A percentile compares a stretch with the other conserved stretches of the same genome.
Evolutionary conservation across 2,113 vertebrate species (phyloP).

Genomic region (Hystrix brachyura): DNA sequence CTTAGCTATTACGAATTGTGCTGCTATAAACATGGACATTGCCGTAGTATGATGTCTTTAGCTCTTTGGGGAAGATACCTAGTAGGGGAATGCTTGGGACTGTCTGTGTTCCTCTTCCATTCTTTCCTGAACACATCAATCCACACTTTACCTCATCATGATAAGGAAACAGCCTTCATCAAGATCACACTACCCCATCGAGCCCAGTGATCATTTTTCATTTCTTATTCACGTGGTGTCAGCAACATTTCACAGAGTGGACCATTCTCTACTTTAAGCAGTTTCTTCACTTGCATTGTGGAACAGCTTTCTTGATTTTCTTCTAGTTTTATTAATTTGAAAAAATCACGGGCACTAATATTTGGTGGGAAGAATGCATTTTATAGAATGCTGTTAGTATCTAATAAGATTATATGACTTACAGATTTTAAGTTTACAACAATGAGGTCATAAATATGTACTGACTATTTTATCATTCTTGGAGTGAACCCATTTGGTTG

Average conservation of each 20-base stretch:
- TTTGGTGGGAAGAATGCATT: not conserved
- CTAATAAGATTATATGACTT: slow-evolving; percentile 22
- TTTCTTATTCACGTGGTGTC: not conserved
- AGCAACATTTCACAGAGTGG: not conserved
- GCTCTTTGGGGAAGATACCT: no score
- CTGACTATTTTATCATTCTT: slow-evolving; percentile 22
- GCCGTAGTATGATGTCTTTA: no score
- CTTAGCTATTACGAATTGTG: no score
- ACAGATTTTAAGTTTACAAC: not conserved
- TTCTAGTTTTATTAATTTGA: slow-evolving; percentile 7
- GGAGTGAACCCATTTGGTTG: not conserved
- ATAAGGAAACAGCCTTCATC: not conserved
- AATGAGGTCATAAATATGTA: not conserved
- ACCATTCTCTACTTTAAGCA: not conserved
- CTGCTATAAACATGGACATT: no score
- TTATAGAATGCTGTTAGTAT: slow-evolving; percentile 3
- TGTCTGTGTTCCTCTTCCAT: not conserved
- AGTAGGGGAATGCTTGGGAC: no score
- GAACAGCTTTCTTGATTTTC: not conserved
- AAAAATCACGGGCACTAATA: not conserved
- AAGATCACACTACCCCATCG: not conserved
- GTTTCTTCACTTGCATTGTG: not conserved
- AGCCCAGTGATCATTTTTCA: not conserved
- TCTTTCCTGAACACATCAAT: not conserved
- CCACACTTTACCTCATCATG: not conserved